A percentile compares a stretch with the other conserved stretches of the same genome.
Conservation (phyloP, 2,797 vertebrate genomes). For the Pangasius mekongensis region DNA sequence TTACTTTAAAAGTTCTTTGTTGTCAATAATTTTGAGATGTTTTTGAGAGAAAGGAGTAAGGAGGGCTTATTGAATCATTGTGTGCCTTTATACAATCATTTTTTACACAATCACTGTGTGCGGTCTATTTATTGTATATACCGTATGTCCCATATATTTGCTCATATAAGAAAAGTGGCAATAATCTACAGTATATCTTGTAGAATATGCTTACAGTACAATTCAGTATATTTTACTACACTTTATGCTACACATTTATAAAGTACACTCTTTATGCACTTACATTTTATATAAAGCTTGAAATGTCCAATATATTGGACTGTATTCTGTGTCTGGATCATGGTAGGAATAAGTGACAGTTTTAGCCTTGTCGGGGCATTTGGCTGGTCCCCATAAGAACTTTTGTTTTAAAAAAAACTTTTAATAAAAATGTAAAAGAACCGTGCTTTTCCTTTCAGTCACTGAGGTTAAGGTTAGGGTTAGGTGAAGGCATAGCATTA, state of each 20-base stretch:
- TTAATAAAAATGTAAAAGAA: background rate
- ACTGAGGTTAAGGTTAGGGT: background rate
- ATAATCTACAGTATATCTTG: background rate
- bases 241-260: background rate
- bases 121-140: background rate
- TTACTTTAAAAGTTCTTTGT: background rate
- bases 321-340: background rate
- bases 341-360: background rate
- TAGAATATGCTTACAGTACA: background rate
- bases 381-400: background rate
- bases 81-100: background rate
- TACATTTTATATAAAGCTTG: background rate
- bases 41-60: background rate
- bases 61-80: background rate
- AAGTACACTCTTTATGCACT: background rate
- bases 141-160: background rate
- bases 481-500: background rate
- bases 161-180: background rate
- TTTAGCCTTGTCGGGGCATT: background rate
- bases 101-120: background rate
- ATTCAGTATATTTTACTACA: background rate
- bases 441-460: background rate
- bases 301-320: background rate
- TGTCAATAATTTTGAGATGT: background rate
- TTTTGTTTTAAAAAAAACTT: background rate